phyloP scores from a whole-genome alignment of 2,888 invertebrate genomes.

The Agrotis segetum region DNA sequence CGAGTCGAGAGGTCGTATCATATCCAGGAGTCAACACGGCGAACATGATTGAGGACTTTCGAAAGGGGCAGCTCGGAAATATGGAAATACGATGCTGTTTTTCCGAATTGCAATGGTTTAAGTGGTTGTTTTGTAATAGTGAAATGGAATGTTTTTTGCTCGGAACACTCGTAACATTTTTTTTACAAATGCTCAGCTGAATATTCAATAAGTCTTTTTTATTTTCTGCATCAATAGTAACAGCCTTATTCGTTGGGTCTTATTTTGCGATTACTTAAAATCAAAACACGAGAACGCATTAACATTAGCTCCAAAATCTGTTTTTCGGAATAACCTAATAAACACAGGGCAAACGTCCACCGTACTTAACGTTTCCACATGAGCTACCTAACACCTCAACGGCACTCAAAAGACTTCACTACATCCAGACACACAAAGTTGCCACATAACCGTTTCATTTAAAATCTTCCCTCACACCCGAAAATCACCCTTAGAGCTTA shows the following conservation, averaged over 20 bases:
- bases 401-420: conserved; percentile 75
- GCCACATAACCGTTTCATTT: conserved; percentile 52
- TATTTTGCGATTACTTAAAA: not conserved
- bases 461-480: not conserved
- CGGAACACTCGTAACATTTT: not conserved
- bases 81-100: conserved; percentile 75
- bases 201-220: not conserved
- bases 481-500: conserved; percentile 19
- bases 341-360: conserved; percentile 63
- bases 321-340: conserved; percentile 39
- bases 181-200: conserved; percentile 16
- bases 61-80: conserved; percentile 80
- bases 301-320: conserved; percentile 18
- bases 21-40: conserved; percentile 89
- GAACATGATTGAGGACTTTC: conserved; percentile 85
- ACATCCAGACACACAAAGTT: conserved; percentile 64
- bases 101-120: conserved; percentile 70
- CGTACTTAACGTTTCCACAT: conserved; percentile 68
- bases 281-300: not conserved
- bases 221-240: not conserved
- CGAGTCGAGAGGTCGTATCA: conserved; percentile 87
- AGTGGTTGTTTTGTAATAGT: conserved; percentile 54
- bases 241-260: not conserved
- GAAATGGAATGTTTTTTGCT: conserved; percentile 32
- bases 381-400: conserved; percentile 69